Conservation (phyloP, 2,797 vertebrate genomes). For the Takifugu ocellatus region DNA sequence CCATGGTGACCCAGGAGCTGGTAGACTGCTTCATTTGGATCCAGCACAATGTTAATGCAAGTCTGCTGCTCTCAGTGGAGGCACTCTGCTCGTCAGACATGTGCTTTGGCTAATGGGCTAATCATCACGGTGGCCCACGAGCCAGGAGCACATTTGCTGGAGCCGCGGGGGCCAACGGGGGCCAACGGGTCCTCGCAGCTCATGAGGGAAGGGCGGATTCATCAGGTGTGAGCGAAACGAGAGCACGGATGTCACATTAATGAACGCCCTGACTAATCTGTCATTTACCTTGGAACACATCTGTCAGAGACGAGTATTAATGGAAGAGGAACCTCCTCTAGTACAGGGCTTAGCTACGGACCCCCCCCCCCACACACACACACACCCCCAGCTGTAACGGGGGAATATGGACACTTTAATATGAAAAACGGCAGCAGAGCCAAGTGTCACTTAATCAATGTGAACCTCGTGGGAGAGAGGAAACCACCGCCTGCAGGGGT, state of each 20-base stretch:
- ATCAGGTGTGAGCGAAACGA: constrained; percentile 52
- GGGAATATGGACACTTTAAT: constrained; percentile 67
- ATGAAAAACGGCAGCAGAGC: constrained; percentile 68
- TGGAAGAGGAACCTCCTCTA: constrained; percentile 37
- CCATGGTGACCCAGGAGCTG: background rate
- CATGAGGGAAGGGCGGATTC: constrained; percentile 30
- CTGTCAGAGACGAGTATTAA: constrained; percentile 34
- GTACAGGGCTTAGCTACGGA: constrained; percentile 9
- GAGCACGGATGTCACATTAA: constrained; percentile 40
- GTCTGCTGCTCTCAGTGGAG: no score
- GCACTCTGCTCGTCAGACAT: background rate
- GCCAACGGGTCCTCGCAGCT: constrained; percentile 37
- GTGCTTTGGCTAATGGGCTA: constrained; percentile 19
- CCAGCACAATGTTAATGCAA: no score
- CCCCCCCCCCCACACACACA: background rate
- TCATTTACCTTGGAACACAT: constrained; percentile 34
- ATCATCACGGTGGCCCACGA: constrained; percentile 33
- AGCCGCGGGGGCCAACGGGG: constrained; percentile 25
- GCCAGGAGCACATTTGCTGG: constrained; percentile 34
- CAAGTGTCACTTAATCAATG: constrained; percentile 75
- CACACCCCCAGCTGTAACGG: constrained; percentile 50
- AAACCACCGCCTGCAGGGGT: constrained; percentile 34
- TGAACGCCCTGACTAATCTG: constrained; percentile 53
- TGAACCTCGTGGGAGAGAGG: constrained; percentile 42
- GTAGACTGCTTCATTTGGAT: no score